A percentile compares a stretch with the other conserved stretches of the same genome.
These are phyloP conservation scores for Platysternon megacephalum DNA, from an alignment of 2,113 vertebrate species.

Conservation along the genomic window DNA sequence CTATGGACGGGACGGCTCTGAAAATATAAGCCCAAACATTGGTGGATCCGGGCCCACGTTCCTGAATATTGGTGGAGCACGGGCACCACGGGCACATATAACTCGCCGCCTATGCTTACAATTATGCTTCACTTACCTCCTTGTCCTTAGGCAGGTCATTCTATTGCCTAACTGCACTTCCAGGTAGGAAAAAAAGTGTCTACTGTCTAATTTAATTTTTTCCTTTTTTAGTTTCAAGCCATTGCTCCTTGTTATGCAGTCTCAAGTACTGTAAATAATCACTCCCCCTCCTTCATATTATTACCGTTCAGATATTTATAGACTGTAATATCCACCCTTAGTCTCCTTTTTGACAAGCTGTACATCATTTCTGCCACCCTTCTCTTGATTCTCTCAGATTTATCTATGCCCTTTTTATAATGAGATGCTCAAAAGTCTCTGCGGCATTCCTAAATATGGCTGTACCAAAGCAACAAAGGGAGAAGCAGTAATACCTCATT, in stretches of 20 bases:
- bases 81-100: no score
- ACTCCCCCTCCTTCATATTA: constrained; percentile 78
- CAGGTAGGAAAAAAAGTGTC: constrained; percentile 60
- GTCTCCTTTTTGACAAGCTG: constrained; percentile 75
- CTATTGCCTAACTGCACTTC: constrained; percentile 43
- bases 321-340: constrained; percentile 78
- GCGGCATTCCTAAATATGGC: constrained; percentile 1
- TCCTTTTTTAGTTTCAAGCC: constrained; percentile 71
- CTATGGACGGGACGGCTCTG: no score
- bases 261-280: constrained; percentile 80
- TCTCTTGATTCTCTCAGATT: constrained; percentile 76
- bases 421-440: constrained; percentile 71
- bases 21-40: no score
- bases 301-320: constrained; percentile 85
- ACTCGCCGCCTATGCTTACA: not conserved
- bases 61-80: no score
- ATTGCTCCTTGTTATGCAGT: constrained; percentile 78
- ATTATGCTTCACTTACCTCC: constrained; percentile 72
- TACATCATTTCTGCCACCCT: constrained; percentile 81
- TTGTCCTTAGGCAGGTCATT: constrained; percentile 71
- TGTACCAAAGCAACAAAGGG: not conserved
- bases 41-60: no score
- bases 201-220: constrained; percentile 63
- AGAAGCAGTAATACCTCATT: not conserved
- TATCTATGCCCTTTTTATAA: constrained; percentile 79